Evolutionary conservation across 1,140 invertebrate species (phyloP).

Genomic region (Trachymyrmex cornetzi): DNA sequence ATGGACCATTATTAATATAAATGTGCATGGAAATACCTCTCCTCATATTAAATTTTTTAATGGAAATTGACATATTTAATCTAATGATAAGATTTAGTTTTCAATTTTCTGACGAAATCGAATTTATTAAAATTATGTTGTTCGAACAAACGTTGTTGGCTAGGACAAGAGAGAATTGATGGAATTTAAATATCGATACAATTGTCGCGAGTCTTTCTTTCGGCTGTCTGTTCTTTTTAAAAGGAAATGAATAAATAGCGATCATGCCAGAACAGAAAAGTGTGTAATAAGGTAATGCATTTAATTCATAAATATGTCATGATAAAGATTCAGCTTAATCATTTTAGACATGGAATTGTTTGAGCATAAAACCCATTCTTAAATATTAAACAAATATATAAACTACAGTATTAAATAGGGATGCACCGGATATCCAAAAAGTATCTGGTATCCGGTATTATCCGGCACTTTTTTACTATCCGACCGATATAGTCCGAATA

Average conservation of each 20-base stretch:
- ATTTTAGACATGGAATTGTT: background rate
- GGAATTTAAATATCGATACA: conserved; percentile 14
- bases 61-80: conserved; percentile 3
- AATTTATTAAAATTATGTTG: conserved; percentile 1
- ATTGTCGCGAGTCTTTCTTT: background rate
- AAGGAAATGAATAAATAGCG: background rate
- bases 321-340: background rate
- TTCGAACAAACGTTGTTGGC: conserved; percentile 6
- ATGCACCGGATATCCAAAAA: too few relatives aligned
- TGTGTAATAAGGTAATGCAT: background rate
- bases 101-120: background rate
- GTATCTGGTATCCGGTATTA: too few relatives aligned
- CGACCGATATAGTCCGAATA: too few relatives aligned
- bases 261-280: background rate
- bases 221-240: background rate
- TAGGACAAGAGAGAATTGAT: background rate
- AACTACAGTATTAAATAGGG: background rate
- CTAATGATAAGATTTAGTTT: background rate
- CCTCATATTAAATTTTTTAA: background rate
- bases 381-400: background rate
- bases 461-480: too few relatives aligned
- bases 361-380: background rate
- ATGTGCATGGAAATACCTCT: background rate
- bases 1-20: background rate
- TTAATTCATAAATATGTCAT: conserved; percentile 4